Percentiles rank a stretch among this genome's conserved stretches.
These are phyloP conservation scores for Musca vetustissima DNA, from an alignment of 1,140 invertebrate genomes.

Conservation along the genomic window DNA sequence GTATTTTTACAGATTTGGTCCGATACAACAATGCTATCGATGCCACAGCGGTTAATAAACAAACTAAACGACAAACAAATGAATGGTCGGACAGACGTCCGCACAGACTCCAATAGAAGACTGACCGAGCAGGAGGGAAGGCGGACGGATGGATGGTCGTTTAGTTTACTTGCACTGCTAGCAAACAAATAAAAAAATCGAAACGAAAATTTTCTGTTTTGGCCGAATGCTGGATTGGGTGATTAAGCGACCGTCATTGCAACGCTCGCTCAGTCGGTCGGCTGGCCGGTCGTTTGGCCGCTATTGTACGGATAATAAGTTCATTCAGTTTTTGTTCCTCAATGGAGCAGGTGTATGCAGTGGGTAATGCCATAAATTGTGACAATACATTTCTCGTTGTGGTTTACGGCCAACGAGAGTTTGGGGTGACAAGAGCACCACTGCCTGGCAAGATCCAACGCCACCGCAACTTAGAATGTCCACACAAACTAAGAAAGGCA, in stretches of 20 bases:
- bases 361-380: constrained; percentile 51
- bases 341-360: constrained; percentile 23
- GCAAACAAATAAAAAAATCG: too few species aligned
- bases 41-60: neutral
- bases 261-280: too few species aligned
- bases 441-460: constrained; percentile 1
- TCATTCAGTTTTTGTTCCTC: constrained; percentile 21
- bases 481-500: neutral
- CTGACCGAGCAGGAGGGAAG: too few species aligned
- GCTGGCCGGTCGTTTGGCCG: too few species aligned
- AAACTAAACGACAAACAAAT: constrained; percentile 14
- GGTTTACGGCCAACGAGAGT: neutral
- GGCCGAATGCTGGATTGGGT: too few species aligned
- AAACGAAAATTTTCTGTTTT: too few species aligned
- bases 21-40: neutral
- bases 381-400: constrained; percentile 38
- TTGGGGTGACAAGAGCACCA: constrained; percentile 4
- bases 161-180: too few species aligned
- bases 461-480: constrained; percentile 3
- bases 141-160: too few species aligned
- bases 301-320: constrained; percentile 17
- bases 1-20: neutral
- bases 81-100: neutral
- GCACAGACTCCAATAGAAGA: neutral
- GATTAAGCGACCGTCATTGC: too few species aligned